phyloP scores from a whole-genome alignment of 2,113 vertebrate species.

The Stomatorhinus ivindoensis region DNA sequence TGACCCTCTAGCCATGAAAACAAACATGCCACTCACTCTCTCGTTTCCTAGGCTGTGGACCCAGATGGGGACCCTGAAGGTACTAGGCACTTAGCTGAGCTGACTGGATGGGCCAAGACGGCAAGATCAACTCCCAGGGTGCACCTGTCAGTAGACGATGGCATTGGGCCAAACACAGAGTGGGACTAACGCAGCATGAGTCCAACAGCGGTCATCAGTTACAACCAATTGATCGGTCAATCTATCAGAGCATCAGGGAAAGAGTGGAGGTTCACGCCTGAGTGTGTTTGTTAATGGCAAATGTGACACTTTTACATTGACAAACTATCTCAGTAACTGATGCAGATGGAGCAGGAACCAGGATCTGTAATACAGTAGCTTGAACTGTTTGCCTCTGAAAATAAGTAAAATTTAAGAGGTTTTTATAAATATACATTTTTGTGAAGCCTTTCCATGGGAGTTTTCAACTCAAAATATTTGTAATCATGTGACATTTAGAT shows the following conservation, averaged over 20 bases:
- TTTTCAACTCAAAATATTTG: not conserved
- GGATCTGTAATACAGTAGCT: not conserved
- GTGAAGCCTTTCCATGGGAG: not conserved
- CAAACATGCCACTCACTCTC: not conserved
- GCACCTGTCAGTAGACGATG: not conserved
- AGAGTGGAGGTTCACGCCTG: not conserved
- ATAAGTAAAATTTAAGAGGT: not conserved
- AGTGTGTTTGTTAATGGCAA: not conserved
- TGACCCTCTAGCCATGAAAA: not conserved
- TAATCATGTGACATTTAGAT: not conserved
- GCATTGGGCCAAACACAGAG: not conserved
- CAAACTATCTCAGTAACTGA: not conserved
- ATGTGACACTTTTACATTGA: not conserved
- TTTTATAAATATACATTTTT: not conserved
- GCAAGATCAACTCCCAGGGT: not conserved
- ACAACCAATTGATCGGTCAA: not conserved
- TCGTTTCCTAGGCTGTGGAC: not conserved
- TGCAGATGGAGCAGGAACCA: not conserved
- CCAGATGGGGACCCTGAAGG: not conserved
- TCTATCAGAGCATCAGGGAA: not conserved
- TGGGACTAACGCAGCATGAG: not conserved
- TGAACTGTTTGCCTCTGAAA: not conserved
- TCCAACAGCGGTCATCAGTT: not conserved
- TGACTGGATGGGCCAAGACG: not conserved
- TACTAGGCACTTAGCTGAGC: not conserved